Conservation (phyloP, 2,888 invertebrate genomes). For the Gastracanthus pulcherrimus region DNA sequence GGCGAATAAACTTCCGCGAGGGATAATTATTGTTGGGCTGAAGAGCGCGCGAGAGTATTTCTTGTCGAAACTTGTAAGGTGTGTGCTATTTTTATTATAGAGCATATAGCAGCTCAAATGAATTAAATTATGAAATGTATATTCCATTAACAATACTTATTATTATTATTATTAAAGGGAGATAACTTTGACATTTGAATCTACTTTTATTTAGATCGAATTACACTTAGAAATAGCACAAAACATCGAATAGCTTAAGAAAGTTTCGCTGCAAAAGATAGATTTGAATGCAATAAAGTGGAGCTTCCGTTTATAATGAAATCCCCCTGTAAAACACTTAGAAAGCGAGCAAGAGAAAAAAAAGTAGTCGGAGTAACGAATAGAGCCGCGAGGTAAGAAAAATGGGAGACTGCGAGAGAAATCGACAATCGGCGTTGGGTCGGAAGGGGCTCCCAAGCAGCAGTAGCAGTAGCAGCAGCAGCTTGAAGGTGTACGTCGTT, state of each 20-base stretch:
- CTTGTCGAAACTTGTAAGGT: conserved; percentile 9
- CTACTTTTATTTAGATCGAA: too few relatives aligned
- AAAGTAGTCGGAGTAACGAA: background rate
- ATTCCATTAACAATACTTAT: too few relatives aligned
- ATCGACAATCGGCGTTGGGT: conserved; percentile 34
- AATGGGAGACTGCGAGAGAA: conserved; percentile 31
- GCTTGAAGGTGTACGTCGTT: conserved; percentile 24
- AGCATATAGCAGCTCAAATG: too few relatives aligned
- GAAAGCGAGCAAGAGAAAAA: background rate
- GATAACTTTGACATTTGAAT: too few relatives aligned
- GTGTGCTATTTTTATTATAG: too few relatives aligned
- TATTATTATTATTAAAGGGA: too few relatives aligned
- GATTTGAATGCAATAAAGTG: background rate
- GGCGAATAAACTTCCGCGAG: background rate
- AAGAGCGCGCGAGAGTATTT: background rate
- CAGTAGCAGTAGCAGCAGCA: too few relatives aligned
- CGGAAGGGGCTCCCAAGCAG: background rate
- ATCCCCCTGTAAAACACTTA: background rate
- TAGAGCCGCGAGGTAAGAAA: conserved; percentile 17
- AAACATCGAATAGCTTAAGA: too few relatives aligned
- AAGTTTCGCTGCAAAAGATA: too few relatives aligned
- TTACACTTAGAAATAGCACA: too few relatives aligned
- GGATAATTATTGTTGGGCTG: background rate
- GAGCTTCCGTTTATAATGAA: background rate
- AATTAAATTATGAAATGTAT: too few relatives aligned